These are phyloP conservation scores for Pogonognathellus flavescens DNA, from an alignment of 1,140 invertebrate genomes.

Conservation along the genomic window DNA sequence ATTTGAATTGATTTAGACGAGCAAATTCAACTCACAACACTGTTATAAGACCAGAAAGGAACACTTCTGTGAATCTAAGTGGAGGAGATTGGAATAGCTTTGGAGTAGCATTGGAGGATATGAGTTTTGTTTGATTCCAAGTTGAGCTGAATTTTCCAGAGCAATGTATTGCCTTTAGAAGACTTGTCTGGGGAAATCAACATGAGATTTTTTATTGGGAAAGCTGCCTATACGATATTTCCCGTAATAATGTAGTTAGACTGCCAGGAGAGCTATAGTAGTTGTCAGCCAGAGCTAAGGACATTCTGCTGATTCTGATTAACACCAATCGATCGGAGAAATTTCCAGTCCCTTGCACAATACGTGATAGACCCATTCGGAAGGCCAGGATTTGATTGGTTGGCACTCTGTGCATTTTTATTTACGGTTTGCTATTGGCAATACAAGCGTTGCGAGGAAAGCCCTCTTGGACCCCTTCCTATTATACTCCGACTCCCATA, in stretches of 20 bases:
- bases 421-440: constrained; percentile 50
- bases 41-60: neutral
- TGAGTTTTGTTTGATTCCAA: neutral
- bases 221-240: neutral
- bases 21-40: neutral
- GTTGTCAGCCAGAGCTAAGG: constrained; percentile 38
- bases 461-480: constrained; percentile 53
- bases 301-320: constrained; percentile 41
- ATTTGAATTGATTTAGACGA: constrained; percentile 29
- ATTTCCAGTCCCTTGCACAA: constrained; percentile 50
- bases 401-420: constrained; percentile 51
- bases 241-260: neutral
- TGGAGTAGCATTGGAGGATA: neutral
- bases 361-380: constrained; percentile 53
- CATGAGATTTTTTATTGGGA: constrained; percentile 30
- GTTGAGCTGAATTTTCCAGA: neutral
- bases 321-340: constrained; percentile 53
- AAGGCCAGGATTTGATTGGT: constrained; percentile 50
- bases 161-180: constrained; percentile 16
- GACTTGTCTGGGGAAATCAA: constrained; percentile 41
- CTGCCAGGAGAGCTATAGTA: neutral
- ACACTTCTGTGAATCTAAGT: neutral
- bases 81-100: neutral
- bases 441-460: constrained; percentile 35
- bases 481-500: constrained; percentile 51